Evolutionary conservation across 2,113 vertebrate genomes (phyloP), one percentile per base, ranked within the genome.

Genomic region (Xyliphius kryptos): DNA sequence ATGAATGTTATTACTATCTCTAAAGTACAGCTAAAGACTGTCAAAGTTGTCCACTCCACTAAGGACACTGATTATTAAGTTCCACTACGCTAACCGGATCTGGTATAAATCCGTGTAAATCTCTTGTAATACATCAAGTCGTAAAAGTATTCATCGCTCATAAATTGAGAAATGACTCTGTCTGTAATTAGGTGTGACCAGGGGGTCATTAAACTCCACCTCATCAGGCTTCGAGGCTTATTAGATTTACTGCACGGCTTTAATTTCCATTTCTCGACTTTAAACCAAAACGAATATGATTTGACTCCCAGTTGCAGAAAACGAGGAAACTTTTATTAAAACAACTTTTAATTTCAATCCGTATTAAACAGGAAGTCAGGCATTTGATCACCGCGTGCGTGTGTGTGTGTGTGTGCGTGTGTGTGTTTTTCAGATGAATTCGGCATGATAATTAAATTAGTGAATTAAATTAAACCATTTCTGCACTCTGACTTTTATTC

Each of bases 81-180:
- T 55, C 52, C 52, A 55, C 26, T 43, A 43, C 37, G 14, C 8
- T n/a, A 43, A 56, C 55, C 15, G 15, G 16, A 20, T 43, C 55
- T 57, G 19, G 12, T 57, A 43, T 22, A 57, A 57, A 57, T 57
- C 56, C 13, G 10, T 40, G 11, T 56, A 56, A 56, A 56, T 21
- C 38, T 44, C n/a, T 21, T 15, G 22, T 57, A 57, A 57, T 43
- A 21, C 3, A 21, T 57, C 22, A 21, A 12, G 15, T 14, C 11
- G 38, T 40, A 37, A 54, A 41, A 41, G n/a, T n/a, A 20, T 41
- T 1, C 13, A 21, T 43, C 12, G 37, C 16, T 56, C 8, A 21
- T 56, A 56, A 56, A 56, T 56, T 38, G 14, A 13, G 8, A n/a
- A n/a, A 14, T 61, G 47, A 51, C 7, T 14, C 32, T 37, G 46